Base-by-base conservation (phyloP, 2,888 invertebrate genomes). In the Trichogramma evanescens region DNA sequence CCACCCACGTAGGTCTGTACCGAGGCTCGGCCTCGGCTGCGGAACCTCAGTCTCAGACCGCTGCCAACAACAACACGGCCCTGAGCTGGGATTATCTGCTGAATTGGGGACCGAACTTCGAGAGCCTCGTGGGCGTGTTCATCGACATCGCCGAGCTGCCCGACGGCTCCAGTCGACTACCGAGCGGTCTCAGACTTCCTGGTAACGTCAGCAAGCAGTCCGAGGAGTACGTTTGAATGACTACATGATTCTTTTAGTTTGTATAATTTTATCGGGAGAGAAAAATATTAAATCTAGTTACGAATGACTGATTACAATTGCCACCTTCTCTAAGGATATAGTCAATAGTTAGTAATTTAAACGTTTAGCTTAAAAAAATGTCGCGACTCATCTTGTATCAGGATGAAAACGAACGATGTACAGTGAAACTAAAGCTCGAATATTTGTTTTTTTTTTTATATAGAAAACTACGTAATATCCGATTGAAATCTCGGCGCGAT, bases 81-180 rank as follows among this genome's bases (percentile, higher is more conserved):
- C 82, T 95, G 52, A 92, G 94, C 58, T 95, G 95, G 93, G 95
- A 96, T 74, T 94, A 95, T 75, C 80, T 95, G 66, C 83, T 96
- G 60, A 95, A 95, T 79, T 96, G 95, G 95, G 95, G 95, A 6
- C 93, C 95, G 26, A 95, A 94, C 80, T 96, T 95, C 78, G 93
- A 95, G 78, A 94, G 91, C 76, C 84, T 96, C 74, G 93, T 94
- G 65, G 95, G 95, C 40, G 96, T 96, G 54, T 96, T 95, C 74
- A 94, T 93, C 80, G 96, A 96, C 79, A 95, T 96, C 71, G 95
- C 95, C 51, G 93, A 95, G 79, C 80, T 96, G 69, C 95, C 95
- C 4, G 69, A 69, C 42, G 69, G 68, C 55, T 62, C 68, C 68
- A 86, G 87, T 60, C 46, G 90, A 69, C 86, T 89, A 72, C 84